Percentiles rank a stretch among this genome's conserved stretches.
Evolutionary conservation across 2,888 invertebrate genomes (phyloP).

Genomic region (Cataglyphis cursor): DNA sequence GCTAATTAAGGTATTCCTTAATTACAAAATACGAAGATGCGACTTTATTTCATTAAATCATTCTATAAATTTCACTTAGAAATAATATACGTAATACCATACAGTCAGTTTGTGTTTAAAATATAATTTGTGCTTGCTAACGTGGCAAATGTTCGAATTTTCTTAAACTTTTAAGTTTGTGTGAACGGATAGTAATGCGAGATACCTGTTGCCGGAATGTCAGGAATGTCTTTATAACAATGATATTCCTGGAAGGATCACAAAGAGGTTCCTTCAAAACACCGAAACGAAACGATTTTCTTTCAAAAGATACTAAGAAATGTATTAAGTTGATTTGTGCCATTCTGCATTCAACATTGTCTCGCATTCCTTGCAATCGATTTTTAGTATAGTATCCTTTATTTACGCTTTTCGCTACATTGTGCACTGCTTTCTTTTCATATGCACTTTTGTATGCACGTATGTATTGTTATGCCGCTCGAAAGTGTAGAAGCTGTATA

Average conservation of each 20-base stretch:
- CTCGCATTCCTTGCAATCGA: conserved; percentile 83
- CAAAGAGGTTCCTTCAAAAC: background rate
- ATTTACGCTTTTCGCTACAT: background rate
- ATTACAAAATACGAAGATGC: background rate
- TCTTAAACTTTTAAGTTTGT: background rate
- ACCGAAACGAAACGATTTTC: background rate
- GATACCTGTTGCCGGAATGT: background rate
- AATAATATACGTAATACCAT: background rate
- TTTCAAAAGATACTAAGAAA: background rate
- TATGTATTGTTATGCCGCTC: background rate
- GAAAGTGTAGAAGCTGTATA: background rate
- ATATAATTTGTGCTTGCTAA: background rate
- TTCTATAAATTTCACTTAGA: background rate
- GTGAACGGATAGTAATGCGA: background rate
- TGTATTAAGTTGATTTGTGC: conserved; percentile 66
- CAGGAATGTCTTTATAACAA: background rate
- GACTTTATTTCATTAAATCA: background rate
- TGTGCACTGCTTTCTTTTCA: background rate
- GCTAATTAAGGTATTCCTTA: background rate
- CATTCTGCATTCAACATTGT: conserved; percentile 81
- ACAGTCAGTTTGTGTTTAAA: conserved; percentile 5
- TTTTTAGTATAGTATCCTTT: conserved; percentile 36
- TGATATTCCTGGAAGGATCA: background rate
- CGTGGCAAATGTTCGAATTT: background rate
- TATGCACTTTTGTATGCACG: too few species aligned